A percentile compares a stretch with the other conserved stretches of the same genome.
Evolutionary conservation across 2,797 vertebrate genomes (phyloP).

Genomic region (Xenopus petersii): DNA sequence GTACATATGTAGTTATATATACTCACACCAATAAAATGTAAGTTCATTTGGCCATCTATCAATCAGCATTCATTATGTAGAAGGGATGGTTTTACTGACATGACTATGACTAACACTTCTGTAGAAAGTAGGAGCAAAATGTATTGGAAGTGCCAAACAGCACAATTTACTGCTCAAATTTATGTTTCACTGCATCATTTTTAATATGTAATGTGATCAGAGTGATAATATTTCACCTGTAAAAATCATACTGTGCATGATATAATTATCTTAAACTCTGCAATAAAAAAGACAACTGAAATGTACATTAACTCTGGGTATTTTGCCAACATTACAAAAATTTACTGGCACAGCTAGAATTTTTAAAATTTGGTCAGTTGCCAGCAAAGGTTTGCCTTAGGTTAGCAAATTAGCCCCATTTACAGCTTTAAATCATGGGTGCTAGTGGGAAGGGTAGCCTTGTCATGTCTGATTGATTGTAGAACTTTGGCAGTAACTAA

Average conservation of each 20-base stretch:
- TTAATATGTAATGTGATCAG: conserved; percentile 46
- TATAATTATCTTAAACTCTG: conserved; percentile 47
- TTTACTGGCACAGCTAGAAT: conserved; percentile 44
- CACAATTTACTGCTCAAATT: conserved; percentile 34
- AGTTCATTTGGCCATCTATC: conserved; percentile 4
- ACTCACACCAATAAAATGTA: background rate
- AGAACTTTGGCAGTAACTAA: conserved; percentile 41
- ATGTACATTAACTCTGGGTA: conserved; percentile 46
- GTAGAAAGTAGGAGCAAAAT: conserved; percentile 28
- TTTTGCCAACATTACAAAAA: conserved; percentile 42
- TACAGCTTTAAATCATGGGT: conserved; percentile 44
- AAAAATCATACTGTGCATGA: conserved; percentile 39
- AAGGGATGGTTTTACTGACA: conserved; percentile 24
- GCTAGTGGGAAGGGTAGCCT: conserved; percentile 36
- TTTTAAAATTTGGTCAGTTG: conserved; percentile 40
- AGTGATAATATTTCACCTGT: conserved; percentile 44
- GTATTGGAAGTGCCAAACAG: conserved; percentile 35
- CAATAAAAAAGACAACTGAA: conserved; percentile 44
- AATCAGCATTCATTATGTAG: conserved; percentile 12
- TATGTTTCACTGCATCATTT: conserved; percentile 37
- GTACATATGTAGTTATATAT: too few species aligned
- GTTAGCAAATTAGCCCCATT: conserved; percentile 50
- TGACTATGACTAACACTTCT: conserved; percentile 5
- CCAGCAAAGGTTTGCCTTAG: conserved; percentile 44
- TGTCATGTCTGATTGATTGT: conserved; percentile 44